Evolutionary conservation across 30 jellyfish, hydroid and myxozoan species (phyloP).

Genomic region (Rhopilema esculentum): DNA sequence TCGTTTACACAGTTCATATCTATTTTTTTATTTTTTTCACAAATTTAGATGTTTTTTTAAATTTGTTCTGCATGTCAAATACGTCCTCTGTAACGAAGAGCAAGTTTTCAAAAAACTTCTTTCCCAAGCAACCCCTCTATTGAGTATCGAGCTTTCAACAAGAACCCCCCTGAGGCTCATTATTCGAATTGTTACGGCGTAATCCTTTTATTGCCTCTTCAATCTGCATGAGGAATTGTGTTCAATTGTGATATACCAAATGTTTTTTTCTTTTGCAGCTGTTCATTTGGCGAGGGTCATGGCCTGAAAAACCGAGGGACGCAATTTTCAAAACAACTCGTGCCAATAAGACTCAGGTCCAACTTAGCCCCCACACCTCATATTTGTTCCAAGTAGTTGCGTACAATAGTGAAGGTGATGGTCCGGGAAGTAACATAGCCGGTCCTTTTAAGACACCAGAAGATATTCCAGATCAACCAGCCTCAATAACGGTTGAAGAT

Average conservation of each 20-base stretch:
- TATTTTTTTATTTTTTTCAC: no score
- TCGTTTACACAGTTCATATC: no score
- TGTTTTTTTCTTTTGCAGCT: conserved; percentile 39
- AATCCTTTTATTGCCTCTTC: neutral
- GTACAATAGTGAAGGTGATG: conserved; percentile 88
- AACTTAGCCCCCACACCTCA: conserved; percentile 73
- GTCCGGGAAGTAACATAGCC: conserved; percentile 89
- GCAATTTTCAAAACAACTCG: conserved; percentile 67
- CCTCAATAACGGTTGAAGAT: conserved; percentile 52
- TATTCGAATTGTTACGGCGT: neutral
- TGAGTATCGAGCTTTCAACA: no score
- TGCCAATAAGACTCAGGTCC: conserved; percentile 63
- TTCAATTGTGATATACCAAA: no score
- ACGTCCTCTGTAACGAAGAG: no score
- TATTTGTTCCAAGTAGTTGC: conserved; percentile 92
- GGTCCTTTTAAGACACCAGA: conserved; percentile 94
- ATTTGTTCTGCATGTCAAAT: no score
- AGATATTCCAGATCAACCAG: conserved; percentile 77
- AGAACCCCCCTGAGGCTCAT: neutral
- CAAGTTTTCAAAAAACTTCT: no score
- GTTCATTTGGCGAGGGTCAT: conserved; percentile 73
- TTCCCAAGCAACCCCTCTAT: no score
- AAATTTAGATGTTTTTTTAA: no score
- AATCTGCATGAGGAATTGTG: neutral
- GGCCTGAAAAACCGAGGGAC: conserved; percentile 38